Base-by-base conservation (phyloP, 2,888 invertebrate species). In the Entomobrya multifasciata region DNA sequence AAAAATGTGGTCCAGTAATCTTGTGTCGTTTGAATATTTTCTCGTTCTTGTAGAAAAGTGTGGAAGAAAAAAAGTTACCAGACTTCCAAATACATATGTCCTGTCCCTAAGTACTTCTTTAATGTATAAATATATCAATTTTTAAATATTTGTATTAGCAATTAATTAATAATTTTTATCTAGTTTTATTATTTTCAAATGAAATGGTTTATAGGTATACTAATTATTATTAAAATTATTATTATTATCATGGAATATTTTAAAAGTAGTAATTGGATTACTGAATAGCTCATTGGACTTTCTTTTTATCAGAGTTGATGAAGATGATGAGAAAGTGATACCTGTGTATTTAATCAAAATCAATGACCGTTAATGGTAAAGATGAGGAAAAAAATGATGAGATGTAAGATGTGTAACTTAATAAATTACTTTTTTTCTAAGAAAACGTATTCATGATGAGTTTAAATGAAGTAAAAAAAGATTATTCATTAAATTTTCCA, bases 1-100 rank as follows among this genome's bases (percentile, higher is more conserved):
- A 67, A 67, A 10, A 17, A n/a, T 44, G 67, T 44, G 22, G 20
- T 44, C 13, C 41, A 22, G 20, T 22, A 11, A 1, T 44, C 44
- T 57, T 41, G 10, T 67, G 67, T 41, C 22, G 1, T 20, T 22
- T 44, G 2, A n/a, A n/a, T n/a, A n/a, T n/a, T 13, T 13, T 22
- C 62, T 11, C 20, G 22, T 67, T 36, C 30, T 30, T 11, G 17
- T 55, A 17, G 13, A 11, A 60, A 62, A 41, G 65, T 65, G 41
- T 41, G 65, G 41, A 41, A 65, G 67, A n/a, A 67, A 44, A n/a
- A n/a, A 4, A n/a, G n/a, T n/a, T n/a, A n/a, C n/a, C n/a, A 77
- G 41, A 57, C 41, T 77, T 77, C 57, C n/a, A 77, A 22, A 67
- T 41, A 30, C 52, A 76, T 55, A 76, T 76, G 74, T 55, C 55